These are phyloP conservation scores for Teinopalpus imperialis DNA, from an alignment of 2,888 invertebrate genomes.

Conservation along the genomic window DNA sequence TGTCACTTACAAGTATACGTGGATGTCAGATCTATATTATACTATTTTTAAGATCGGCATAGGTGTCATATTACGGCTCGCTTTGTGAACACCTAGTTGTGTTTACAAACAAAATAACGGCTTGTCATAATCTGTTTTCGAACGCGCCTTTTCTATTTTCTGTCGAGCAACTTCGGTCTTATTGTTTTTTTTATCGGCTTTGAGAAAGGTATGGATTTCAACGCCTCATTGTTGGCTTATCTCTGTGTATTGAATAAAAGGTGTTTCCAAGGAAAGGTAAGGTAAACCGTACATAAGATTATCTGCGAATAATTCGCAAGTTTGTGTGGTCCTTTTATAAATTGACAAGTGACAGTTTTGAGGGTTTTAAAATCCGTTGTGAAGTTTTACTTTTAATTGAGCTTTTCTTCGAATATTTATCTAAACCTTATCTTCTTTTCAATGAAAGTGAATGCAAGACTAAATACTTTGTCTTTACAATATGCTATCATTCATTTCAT, in stretches of 20 bases:
- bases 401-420: conserved; percentile 18
- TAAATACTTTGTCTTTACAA: conserved; percentile 3
- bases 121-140: conserved; percentile 80
- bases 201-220: conserved; percentile 73
- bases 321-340: conserved; percentile 64
- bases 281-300: conserved; percentile 56
- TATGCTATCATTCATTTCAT: too few species aligned
- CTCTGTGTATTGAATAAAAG: conserved; percentile 58
- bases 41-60: too few species aligned
- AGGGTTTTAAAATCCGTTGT: conserved; percentile 41
- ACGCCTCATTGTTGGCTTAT: conserved; percentile 77
- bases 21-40: too few species aligned
- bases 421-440: conserved; percentile 37
- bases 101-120: conserved; percentile 81
- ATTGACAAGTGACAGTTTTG: conserved; percentile 63
- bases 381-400: conserved; percentile 60
- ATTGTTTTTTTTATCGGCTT: conserved; percentile 57
- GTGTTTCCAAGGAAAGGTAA: conserved; percentile 66
- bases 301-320: conserved; percentile 55
- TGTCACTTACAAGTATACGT: too few species aligned
- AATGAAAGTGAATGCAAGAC: conserved; percentile 38
- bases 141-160: conserved; percentile 71
- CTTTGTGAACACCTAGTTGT: conserved; percentile 59
- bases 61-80: conserved; percentile 75
- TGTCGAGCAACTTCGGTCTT: conserved; percentile 65